phyloP scores from a whole-genome alignment of 37 sponge, comb jelly and placozoan species.

The Cliona cf. orientalis region DNA sequence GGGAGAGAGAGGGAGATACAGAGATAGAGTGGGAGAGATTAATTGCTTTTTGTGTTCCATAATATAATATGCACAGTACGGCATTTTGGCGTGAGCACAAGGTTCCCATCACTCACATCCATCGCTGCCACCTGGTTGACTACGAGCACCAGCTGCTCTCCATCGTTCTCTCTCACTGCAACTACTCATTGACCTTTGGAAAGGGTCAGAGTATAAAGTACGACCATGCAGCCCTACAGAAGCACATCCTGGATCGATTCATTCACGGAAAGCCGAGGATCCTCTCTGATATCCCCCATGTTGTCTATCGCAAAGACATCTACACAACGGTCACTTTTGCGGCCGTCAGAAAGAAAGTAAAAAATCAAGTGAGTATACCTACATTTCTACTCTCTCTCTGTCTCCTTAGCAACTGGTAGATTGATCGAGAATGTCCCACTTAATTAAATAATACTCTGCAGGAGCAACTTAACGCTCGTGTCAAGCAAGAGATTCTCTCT shows the following conservation, averaged over 20 bases:
- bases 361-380: conserved; percentile 16
- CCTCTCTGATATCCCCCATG: conserved; percentile 49
- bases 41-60: no score
- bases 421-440: no score
- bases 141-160: conserved; percentile 65
- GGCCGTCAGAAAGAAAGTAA: conserved; percentile 43
- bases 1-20: conserved; percentile 7
- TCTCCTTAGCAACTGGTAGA: no score
- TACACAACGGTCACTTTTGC: conserved; percentile 43
- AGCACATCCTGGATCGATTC: conserved; percentile 69
- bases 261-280: conserved; percentile 68
- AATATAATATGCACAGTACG: no score
- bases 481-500: conserved; percentile 38
- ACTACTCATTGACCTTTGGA: conserved; percentile 65
- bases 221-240: conserved; percentile 68
- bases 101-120: conserved; percentile 57
- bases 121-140: conserved; percentile 58
- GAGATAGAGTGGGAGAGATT: not conserved
- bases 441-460: no score
- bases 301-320: conserved; percentile 48
- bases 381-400: no score
- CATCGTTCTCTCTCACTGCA: conserved; percentile 72
- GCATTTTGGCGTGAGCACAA: conserved; percentile 43
- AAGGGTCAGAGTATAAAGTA: conserved; percentile 61
- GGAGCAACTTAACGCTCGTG: conserved; percentile 20